Percentiles rank a stretch among this genome's conserved stretches.
These are phyloP conservation scores for Orcinus orca DNA, from an alignment of 2,113 vertebrate species.

Conservation along the genomic window DNA sequence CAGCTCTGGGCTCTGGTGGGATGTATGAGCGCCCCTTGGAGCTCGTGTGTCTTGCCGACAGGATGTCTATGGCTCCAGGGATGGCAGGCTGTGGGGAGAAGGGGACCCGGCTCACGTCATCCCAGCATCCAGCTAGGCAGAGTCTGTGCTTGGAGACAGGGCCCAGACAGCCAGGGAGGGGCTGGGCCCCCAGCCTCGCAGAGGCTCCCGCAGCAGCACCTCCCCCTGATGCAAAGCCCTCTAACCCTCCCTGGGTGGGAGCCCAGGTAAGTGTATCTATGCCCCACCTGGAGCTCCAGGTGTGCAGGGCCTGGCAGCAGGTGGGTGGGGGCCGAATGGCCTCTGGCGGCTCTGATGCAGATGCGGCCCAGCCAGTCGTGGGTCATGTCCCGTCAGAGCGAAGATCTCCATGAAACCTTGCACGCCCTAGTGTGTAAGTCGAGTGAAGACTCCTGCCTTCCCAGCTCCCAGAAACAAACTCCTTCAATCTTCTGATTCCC, in stretches of 20 bases:
- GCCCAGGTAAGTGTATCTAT: not conserved
- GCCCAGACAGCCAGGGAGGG: rapidly evolving
- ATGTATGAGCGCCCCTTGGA: rapidly evolving
- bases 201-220: not conserved
- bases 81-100: not conserved
- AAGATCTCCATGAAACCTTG: not conserved
- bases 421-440: rapidly evolving
- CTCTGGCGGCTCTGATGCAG: rapidly evolving
- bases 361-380: not conserved
- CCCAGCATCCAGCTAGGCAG: not conserved
- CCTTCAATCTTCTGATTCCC: not conserved
- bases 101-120: not conserved
- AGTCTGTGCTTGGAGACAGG: not conserved
- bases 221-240: not conserved
- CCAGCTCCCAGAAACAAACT: not conserved
- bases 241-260: too few species aligned
- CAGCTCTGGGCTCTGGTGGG: not conserved
- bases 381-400: not conserved
- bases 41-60: not conserved
- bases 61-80: too few species aligned
- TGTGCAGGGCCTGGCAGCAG: not conserved
- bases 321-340: not conserved
- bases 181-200: not conserved
- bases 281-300: not conserved
- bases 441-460: not conserved